Evolutionary conservation across 1,140 invertebrate species (phyloP), one percentile per base, ranked within the genome.

Genomic region (Wasmannia auropunctata): DNA sequence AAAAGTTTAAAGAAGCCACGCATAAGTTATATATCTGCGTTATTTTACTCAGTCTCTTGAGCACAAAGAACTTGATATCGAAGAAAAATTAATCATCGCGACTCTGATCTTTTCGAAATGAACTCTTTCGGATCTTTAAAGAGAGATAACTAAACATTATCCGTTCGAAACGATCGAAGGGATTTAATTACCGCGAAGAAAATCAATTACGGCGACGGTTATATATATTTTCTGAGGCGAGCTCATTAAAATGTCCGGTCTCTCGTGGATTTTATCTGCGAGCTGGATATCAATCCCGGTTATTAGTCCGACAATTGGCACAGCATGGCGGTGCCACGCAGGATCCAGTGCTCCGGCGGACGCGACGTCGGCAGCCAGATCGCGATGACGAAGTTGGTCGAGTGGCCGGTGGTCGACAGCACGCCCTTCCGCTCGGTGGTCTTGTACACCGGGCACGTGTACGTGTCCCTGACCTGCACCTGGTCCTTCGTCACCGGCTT

Each of bases 331-430:
- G 98, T 98, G 25, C 98, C 98, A 40, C 98, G 95, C 93, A 98
- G 97, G 83, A 99, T 97, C 98, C 98, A 99, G 94, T 99, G 98
- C 81, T 97, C 96, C 40, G 97, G 95, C 3, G 96, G 94, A 90
- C 96, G 92, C n/a, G 96, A 93, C 0, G 97, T 97, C 19, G 97
- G 97, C 63, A 99, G 94, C 16, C 96, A 93, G 94, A 99, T 97
- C 81, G 96, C 97, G 88, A 98, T 96, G 43, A 99, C 98, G 93
- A 98, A 99, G 96, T 99, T 99, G 28, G 98, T 98, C 69, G 98
- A 99, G 94, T 99, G 98, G 14, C 98, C 98, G 10, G 98, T 99
- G n/a, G 98, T 99, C 70, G 98, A 98, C 25, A 99, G 95, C 3
- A 97, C 96, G 40, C 98, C 98, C 81, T 97, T 96, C 58, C 98